These are phyloP conservation scores for Rhabdornis inornatus DNA, from an alignment of 2,113 vertebrate genomes.

Conservation along the genomic window DNA sequence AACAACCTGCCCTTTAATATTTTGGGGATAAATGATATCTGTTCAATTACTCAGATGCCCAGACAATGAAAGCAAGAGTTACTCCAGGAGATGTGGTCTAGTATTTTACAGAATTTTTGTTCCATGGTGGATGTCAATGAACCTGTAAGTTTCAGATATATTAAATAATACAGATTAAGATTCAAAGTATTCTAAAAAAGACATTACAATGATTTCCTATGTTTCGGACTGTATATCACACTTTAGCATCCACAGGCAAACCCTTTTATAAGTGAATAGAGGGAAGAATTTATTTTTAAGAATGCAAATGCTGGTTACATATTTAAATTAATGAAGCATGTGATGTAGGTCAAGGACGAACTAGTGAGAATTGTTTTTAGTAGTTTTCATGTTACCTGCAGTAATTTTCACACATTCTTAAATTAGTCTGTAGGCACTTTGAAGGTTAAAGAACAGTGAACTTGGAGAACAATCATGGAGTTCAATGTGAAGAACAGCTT, in stretches of 20 bases:
- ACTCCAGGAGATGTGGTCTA: neutral
- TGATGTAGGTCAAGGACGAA: neutral
- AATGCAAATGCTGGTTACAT: constrained; percentile 15
- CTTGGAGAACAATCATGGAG: constrained; percentile 10
- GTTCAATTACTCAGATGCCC: neutral
- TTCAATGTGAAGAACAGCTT: neutral
- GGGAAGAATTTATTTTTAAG: constrained; percentile 5
- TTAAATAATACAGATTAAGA: neutral
- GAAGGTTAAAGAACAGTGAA: constrained; percentile 32
- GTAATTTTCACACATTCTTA: constrained; percentile 5
- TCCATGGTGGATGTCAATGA: neutral
- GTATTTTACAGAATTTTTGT: neutral
- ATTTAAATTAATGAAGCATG: constrained; percentile 11
- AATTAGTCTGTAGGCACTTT: neutral
- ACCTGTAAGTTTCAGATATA: neutral
- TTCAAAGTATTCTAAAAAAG: neutral
- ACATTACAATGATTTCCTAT: neutral
- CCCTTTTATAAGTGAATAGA: neutral
- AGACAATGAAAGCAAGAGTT: neutral
- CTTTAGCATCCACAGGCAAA: neutral
- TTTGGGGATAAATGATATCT: constrained; percentile 29
- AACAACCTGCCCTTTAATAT: constrained; percentile 38
- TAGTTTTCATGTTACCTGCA: constrained; percentile 1
- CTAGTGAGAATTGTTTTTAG: neutral
- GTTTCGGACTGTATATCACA: neutral